phyloP scores from a whole-genome alignment of 1,140 invertebrate species.

The Calycopis cecrops region DNA sequence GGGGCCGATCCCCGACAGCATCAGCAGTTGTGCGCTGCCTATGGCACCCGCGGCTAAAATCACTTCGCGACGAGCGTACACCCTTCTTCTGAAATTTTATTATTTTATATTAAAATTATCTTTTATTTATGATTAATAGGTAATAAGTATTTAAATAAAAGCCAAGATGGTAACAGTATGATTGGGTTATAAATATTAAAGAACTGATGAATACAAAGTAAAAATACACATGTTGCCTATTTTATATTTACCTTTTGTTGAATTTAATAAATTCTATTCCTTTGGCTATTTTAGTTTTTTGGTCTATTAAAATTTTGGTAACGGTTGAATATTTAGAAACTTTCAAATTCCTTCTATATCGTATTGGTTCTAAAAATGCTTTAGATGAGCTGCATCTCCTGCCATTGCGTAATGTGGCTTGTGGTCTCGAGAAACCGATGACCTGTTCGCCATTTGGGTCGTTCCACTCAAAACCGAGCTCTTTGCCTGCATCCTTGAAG shows the following conservation, averaged over 20 bases:
- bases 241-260: conserved; percentile 53
- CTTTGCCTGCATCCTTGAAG: conserved; percentile 81
- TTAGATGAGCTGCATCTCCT: conserved; percentile 82
- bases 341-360: conserved; percentile 80
- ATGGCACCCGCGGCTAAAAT: conserved; percentile 83
- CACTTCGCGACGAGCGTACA: conserved; percentile 75
- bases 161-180: conserved; percentile 1
- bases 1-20: conserved; percentile 82
- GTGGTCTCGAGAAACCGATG: conserved; percentile 80
- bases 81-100: conserved; percentile 44
- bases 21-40: conserved; percentile 83
- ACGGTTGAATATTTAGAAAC: conserved; percentile 80
- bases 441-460: conserved; percentile 80
- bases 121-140: too few relatives aligned
- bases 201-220: too few relatives aligned
- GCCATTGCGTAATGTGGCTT: conserved; percentile 82
- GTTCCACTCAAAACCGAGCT: conserved; percentile 82
- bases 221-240: too few relatives aligned
- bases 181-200: too few relatives aligned
- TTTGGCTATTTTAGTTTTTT: conserved; percentile 75
- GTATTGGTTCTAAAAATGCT: conserved; percentile 80
- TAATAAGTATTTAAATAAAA: too few relatives aligned
- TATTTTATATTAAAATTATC: conserved; percentile 42
- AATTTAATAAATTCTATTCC: conserved; percentile 82
- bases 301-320: conserved; percentile 81